phyloP scores from a whole-genome alignment of 2,113 vertebrate species.

The Monopterus albus region DNA sequence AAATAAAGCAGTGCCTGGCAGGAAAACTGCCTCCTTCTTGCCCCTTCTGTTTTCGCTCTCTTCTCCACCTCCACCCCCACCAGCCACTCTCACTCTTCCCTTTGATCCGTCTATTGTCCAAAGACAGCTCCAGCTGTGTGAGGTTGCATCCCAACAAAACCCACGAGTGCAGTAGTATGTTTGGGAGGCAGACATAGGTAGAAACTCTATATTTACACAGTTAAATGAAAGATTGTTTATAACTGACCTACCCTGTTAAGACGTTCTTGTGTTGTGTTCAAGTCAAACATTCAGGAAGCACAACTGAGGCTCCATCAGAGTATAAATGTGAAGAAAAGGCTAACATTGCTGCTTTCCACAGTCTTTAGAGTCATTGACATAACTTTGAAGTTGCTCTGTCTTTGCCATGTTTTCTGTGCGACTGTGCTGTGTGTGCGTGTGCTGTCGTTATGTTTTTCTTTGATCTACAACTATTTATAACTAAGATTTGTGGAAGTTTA shows the following conservation, averaged over 20 bases:
- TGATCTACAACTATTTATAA: conserved; percentile 72
- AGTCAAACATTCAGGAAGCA: conserved; percentile 4
- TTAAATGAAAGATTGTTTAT: conserved; percentile 7
- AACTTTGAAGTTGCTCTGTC: conserved; percentile 8
- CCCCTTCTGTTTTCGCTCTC: conserved; percentile 41
- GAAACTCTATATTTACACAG: conserved; percentile 5
- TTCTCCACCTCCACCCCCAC: conserved; percentile 55
- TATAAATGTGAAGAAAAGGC: not conserved
- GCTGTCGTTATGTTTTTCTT: conserved; percentile 30
- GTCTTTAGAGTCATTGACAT: not conserved
- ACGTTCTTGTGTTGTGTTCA: not conserved
- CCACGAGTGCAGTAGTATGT: not conserved
- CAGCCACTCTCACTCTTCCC: conserved; percentile 56
- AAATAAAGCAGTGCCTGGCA: conserved; percentile 72
- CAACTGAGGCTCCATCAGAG: not conserved
- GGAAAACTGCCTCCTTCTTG: conserved; percentile 55
- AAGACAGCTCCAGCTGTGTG: conserved; percentile 55
- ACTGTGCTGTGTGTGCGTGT: conserved; percentile 21
- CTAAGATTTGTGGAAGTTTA: conserved; percentile 42
- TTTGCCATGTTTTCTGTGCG: conserved; percentile 2
- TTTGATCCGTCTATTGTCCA: conserved; percentile 78
- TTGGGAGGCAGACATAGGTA: conserved; percentile 9
- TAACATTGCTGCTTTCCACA: not conserved
- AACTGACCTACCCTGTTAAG: conserved; percentile 8
- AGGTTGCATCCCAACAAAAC: conserved; percentile 45